Evolutionary conservation across 2,113 vertebrate genomes (phyloP), one percentile per base, ranked within the genome.

Genomic region (Tragelaphus imberbis): DNA sequence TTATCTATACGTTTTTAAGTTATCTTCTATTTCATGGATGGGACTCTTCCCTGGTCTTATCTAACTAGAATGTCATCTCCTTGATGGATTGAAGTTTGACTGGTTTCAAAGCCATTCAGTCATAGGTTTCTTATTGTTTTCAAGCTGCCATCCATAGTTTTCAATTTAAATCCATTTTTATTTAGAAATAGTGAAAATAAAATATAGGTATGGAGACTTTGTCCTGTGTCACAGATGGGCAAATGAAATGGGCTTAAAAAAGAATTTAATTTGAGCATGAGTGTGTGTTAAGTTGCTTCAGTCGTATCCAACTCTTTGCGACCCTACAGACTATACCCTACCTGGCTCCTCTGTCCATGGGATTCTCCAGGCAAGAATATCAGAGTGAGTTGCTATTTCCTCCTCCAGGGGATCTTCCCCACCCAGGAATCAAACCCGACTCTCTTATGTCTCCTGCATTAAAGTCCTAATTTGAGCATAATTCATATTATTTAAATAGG

Each of bases 121-220:
- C 44, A 81, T 30, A 19, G 16, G 12, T 49, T 84, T 86, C n/a
- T 49, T 14, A 27, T 27, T 15, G 28, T 58, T 88, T 91, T 93
- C 28, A 81, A 81, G 84, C 6, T 55, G 5, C 28, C 6, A 36
- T 12, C 14, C 21, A 51, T 33, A 59, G 14, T 28, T 84, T 92
- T 68, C 19, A 25, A 90, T 80, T 94, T 81, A 75, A 63, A 84
- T 88, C 82, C 10, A 75, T 71, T 91, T 96, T 93, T 55, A 91
- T 93, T 97, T 95, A 94, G n/a, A 91, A 95, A 91, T 11, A 94
- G 75, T 63, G 19, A 58, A 96, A 92, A 53, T 36, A 58, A 77
- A 71, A 87, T 56, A 59, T 7, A 91, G 21, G 87, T 75, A 36
- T 63, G 2, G 8, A 61, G n/a, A 93, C 1, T 53, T 27, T 89